Evolutionary conservation across 2,888 invertebrate genomes (phyloP), one percentile per base, ranked within the genome.

Genomic region (Pterobdella sp.): DNA sequence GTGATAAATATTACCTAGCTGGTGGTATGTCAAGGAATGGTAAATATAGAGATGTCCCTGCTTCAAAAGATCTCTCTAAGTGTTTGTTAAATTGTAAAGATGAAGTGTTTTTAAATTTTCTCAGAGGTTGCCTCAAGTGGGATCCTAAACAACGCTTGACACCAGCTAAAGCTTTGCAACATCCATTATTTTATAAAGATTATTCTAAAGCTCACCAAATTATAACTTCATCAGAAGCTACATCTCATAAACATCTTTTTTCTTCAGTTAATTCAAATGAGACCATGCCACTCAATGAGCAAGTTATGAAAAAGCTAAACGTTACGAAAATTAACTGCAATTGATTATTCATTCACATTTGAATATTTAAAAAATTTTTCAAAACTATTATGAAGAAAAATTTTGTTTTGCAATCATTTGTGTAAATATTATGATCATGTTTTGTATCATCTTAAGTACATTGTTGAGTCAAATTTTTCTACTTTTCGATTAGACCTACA

Each of bases 71-170:
- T 80, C 88, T 96, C 79, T 89, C 90, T 78, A 89, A 90, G 72
- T 94, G 94, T 0, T 87, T 95, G 71, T 85, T 86, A 78, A 84
- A 84, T 76, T 85, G 86, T 80, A 93, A 94, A 82, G 97, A 98
- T 86, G 91, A 91, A 67, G 87, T 93, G 79, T 98, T 98, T 85
- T 88, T 96, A 78, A 96, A 97, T 86, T 98, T 98, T 85, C 90
- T 98, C 83, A 89, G 91, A 81, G 88, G 92, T 79, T 97, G 97
- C 84, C 88, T 98, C 77, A 94, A 95, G 81, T 98, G 97, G 97
- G 96, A 97, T 85, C 95, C 97, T 0, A 90, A 92, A 78, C 88
- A 89, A 80, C 88, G 98, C 72, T 88, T 98, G 87, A 94, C 93
- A 52, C 96, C 98, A 0, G 88, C 89, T 76, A 89, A 90, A 79